Percentiles rank a stretch among this genome's conserved stretches.
phyloP scores from a whole-genome alignment of 2,888 invertebrate genomes.

The Latrodectus hesperus region DNA sequence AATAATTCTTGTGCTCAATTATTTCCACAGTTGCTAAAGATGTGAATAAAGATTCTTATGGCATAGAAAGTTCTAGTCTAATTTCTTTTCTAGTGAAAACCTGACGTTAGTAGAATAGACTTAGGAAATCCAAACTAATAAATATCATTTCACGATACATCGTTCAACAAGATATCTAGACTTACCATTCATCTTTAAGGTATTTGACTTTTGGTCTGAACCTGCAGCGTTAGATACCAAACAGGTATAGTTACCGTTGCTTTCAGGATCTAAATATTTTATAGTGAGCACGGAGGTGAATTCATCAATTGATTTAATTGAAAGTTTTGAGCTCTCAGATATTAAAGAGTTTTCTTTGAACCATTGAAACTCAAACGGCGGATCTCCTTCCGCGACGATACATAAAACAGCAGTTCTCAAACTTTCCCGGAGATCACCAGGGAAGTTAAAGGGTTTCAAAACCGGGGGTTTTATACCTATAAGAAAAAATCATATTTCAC shows the following conservation, averaged over 20 bases:
- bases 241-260: not conserved
- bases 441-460: conserved; percentile 24
- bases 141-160: not conserved
- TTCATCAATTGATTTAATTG: not conserved
- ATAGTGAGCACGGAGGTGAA: not conserved
- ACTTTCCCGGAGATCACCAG: conserved; percentile 16
- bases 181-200: not conserved
- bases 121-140: no score
- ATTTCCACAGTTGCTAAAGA: no score
- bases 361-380: conserved; percentile 55
- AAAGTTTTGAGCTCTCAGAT: not conserved
- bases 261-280: not conserved
- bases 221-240: not conserved
- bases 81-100: no score
- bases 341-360: conserved; percentile 28
- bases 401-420: conserved; percentile 35
- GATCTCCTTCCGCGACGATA: conserved; percentile 28
- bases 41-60: no score
- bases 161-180: no score
- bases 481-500: no score
- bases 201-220: not conserved
- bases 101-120: no score
- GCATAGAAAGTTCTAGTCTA: no score
- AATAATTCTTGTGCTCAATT: no score
- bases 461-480: conserved; percentile 5